Evolutionary conservation across 1,140 invertebrate species (phyloP), one percentile per base, ranked within the genome.

Genomic region (Platyscapa corneri): DNA sequence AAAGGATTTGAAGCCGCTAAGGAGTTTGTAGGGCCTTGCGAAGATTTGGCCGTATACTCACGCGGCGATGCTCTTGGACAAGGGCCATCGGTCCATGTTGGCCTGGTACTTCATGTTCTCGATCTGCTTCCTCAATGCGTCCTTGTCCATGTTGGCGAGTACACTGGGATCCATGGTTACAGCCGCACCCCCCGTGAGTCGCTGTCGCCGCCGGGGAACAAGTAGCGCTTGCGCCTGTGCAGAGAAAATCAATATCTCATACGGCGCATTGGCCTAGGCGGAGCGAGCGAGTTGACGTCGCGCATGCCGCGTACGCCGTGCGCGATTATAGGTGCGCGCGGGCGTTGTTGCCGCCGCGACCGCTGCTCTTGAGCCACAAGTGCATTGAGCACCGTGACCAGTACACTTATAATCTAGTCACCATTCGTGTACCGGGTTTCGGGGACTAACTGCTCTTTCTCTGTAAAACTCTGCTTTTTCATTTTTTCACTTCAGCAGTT

Each of bases 31-130:
- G 39, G 37, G 27, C 7, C 30, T 30, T 20, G 20, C 10, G 49
- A 10, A 18, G 72, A 8, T 18, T 34, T 34, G 53, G 6, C 37
- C 60, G 27, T 37, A 30, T 37, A 98, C 97, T 98, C 95, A 98
- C 97, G 97, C 97, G 91, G 97, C 96, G 92, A 98, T 98, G 93
- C 97, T 97, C 94, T 97, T 98, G 90, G 97, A 98, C 86, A 98
- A 94, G 78, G 97, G 97, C 97, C 97, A 98, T 93, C 97, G 96
- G 94, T 98, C 97, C 97, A 98, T 98, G 90, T 97, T 96, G 85
- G 97, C 97, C 93, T 98, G 97, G 94, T 98, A 98, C 94, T 98
- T 97, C 97, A 98, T 97, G 94, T 98, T 98, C 93, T 98, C 97
- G 92, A 98, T 98, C 95, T 98, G 97, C 95, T 98, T 98, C 95